phyloP scores from a whole-genome alignment of 2,113 vertebrate species.

The Semnornis frantzii region DNA sequence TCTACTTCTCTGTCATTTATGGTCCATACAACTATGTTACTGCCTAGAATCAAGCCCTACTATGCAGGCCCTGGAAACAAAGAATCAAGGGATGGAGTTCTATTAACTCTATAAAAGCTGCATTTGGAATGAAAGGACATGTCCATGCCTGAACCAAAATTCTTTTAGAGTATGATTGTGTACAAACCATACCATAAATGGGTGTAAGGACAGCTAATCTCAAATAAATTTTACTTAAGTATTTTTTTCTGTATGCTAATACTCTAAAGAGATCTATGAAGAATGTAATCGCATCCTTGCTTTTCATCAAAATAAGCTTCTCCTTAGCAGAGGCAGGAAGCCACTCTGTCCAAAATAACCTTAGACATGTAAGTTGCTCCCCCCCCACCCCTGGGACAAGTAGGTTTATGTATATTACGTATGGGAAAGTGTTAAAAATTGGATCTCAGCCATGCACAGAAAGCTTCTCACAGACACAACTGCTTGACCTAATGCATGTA shows the following conservation, averaged over 20 bases:
- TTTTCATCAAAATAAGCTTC: constrained; percentile 8
- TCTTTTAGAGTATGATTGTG: background rate
- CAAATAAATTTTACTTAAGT: background rate
- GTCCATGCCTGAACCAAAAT: background rate
- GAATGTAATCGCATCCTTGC: background rate
- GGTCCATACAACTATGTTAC: background rate
- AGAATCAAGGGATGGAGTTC: background rate
- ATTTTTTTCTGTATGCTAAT: background rate
- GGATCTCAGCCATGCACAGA: background rate
- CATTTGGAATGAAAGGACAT: background rate
- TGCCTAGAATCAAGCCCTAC: background rate
- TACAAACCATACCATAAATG: background rate
- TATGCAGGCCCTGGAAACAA: background rate
- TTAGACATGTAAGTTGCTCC: background rate
- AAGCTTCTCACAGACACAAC: background rate
- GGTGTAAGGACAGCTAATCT: background rate
- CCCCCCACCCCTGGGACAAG: background rate
- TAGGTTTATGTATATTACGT: background rate
- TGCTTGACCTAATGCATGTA: background rate
- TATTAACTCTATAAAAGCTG: background rate
- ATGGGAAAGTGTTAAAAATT: background rate
- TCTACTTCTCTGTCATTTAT: background rate
- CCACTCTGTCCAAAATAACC: background rate
- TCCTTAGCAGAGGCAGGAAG: background rate
- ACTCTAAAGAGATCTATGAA: background rate